Percentiles rank a stretch among this genome's conserved stretches.
Evolutionary conservation across 2,888 invertebrate genomes (phyloP).

Genomic region (Therioaphis trifolii): DNA sequence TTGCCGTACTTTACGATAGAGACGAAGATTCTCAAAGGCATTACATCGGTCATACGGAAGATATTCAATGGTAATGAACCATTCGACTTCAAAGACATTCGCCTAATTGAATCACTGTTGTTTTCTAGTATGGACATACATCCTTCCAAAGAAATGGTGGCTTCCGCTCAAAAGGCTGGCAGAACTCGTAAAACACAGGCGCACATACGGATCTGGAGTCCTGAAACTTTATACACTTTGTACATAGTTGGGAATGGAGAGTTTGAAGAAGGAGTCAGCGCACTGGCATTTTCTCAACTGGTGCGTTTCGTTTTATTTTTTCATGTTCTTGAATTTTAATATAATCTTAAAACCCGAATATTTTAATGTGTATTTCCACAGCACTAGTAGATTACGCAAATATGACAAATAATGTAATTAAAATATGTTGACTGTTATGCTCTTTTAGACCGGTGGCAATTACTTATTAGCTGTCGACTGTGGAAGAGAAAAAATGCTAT

Average conservation of each 20-base stretch:
- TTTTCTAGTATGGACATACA: conserved; percentile 84
- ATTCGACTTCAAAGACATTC: conserved; percentile 15
- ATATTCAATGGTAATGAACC: conserved; percentile 83
- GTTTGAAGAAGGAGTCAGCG: conserved; percentile 86
- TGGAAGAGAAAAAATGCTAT: conserved; percentile 87
- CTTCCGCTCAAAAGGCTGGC: conserved; percentile 88
- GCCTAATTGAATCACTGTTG: background rate
- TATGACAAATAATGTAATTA: background rate
- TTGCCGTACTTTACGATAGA: conserved; percentile 87
- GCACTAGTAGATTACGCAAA: no score
- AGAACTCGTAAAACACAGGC: conserved; percentile 86
- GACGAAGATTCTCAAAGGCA: conserved; percentile 89
- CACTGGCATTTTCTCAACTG: conserved; percentile 89
- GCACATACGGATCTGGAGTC: conserved; percentile 93
- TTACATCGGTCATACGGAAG: conserved; percentile 91
- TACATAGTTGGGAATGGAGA: conserved; percentile 93
- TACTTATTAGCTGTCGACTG: conserved; percentile 90
- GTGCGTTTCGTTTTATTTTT: conserved; percentile 70
- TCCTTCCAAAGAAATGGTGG: conserved; percentile 87
- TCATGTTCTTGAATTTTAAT: no score
- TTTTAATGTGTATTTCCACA: no score
- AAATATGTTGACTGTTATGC: background rate
- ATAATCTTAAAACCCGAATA: no score
- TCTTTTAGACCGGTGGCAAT: conserved; percentile 84
- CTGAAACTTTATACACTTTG: conserved; percentile 86